Percentiles rank a stretch among this genome's conserved stretches.
These are phyloP conservation scores for Drosophila anomalipes DNA, from an alignment of 2,888 invertebrate species.

Conservation along the genomic window DNA sequence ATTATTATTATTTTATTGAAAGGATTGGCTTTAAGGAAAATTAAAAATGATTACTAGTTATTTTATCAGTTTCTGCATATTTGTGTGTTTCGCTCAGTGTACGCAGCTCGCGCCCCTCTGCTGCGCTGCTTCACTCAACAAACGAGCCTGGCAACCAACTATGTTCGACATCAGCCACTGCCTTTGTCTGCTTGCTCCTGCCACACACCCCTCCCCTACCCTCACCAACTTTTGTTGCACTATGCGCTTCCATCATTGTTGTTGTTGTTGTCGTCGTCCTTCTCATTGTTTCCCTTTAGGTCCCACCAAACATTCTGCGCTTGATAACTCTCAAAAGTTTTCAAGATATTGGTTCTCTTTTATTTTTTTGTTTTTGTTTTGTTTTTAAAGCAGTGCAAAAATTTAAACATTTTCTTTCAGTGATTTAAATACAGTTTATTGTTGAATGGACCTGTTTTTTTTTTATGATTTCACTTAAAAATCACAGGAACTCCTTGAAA, in stretches of 20 bases:
- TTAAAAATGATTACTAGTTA: not conserved
- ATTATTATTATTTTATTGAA: not conserved
- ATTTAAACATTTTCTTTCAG: not conserved
- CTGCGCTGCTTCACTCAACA: constrained; percentile 8
- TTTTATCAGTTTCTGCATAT: not conserved
- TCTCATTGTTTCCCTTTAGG: constrained; percentile 59
- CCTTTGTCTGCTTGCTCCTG: constrained; percentile 48
- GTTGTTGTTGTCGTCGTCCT: constrained; percentile 44
- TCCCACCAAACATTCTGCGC: constrained; percentile 54
- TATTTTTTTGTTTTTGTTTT: not conserved
- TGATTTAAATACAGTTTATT: not conserved
- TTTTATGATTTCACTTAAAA: not conserved
- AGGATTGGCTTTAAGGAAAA: too few relatives aligned
- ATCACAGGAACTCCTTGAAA: not conserved
- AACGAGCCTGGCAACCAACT: constrained; percentile 50
- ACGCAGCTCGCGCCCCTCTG: constrained; percentile 6
- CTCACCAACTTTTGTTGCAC: constrained; percentile 26
- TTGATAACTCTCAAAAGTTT: constrained; percentile 34
- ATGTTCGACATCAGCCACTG: constrained; percentile 68
- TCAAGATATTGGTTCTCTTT: not conserved
- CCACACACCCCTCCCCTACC: not conserved
- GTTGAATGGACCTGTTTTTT: not conserved
- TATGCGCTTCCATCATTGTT: constrained; percentile 46
- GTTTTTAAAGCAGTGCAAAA: not conserved
- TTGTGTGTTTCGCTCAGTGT: constrained; percentile 4